A percentile compares a stretch with the other conserved stretches of the same genome.
phyloP scores from a whole-genome alignment of 2,797 vertebrate species.

The Lutra lutra region DNA sequence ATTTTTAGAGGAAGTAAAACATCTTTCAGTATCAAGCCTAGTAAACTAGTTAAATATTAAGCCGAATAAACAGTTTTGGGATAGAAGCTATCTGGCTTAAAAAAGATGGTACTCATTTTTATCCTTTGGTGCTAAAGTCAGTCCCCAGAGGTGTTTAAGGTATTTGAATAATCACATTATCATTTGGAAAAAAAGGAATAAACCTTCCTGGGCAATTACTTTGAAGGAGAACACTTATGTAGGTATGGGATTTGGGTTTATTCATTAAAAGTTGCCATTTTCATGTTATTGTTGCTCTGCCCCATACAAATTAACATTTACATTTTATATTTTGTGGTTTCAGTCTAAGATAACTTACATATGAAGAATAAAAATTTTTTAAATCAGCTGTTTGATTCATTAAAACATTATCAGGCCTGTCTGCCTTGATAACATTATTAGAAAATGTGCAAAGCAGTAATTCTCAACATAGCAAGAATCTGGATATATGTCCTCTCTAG shows the following conservation, averaged over 20 bases:
- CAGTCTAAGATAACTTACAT: not conserved
- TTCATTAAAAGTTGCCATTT: constrained; percentile 40
- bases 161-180: not conserved
- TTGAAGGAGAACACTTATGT: not conserved
- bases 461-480: not conserved
- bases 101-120: not conserved
- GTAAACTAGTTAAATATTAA: not conserved
- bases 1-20: not conserved
- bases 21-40: not conserved
- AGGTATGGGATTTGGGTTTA: not conserved
- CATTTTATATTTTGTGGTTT: not conserved
- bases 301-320: not conserved
- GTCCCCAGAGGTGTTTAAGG: not conserved
- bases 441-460: not conserved
- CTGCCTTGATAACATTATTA: not conserved
- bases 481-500: not conserved
- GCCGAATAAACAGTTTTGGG: not conserved
- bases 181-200: not conserved
- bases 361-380: not conserved
- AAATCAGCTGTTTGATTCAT: not conserved
- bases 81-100: not conserved
- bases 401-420: not conserved
- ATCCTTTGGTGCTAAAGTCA: not conserved
- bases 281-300: not conserved
- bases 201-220: not conserved